These are phyloP conservation scores for Sebastes itinus DNA, from an alignment of 2,797 vertebrate species.

Conservation along the genomic window DNA sequence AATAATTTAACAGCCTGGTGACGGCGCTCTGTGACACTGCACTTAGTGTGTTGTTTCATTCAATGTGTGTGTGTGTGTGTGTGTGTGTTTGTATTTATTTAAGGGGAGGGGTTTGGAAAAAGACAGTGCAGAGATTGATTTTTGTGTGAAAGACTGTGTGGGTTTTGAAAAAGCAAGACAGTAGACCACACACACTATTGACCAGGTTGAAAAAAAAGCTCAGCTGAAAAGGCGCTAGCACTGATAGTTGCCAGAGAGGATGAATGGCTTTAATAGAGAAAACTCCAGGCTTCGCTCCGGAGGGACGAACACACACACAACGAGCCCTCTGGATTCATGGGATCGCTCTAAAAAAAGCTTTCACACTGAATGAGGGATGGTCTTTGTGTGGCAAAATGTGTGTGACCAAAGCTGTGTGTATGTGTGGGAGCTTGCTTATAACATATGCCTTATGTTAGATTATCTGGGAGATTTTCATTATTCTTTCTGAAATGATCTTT, in stretches of 20 bases:
- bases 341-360: slow-evolving; percentile 51
- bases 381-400: slow-evolving; percentile 46
- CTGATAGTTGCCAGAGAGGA: slow-evolving; percentile 62
- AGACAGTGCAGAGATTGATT: slow-evolving; percentile 28
- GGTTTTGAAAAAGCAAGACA: slow-evolving; percentile 42
- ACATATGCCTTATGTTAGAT: slow-evolving; percentile 14
- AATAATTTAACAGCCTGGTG: slow-evolving; percentile 60
- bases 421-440: background rate
- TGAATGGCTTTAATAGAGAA: slow-evolving; percentile 74
- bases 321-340: slow-evolving; percentile 51
- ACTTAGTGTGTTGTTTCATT: slow-evolving; percentile 42
- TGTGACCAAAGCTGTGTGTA: slow-evolving; percentile 6
- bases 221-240: slow-evolving; percentile 43
- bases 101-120: slow-evolving; percentile 14
- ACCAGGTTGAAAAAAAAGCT: slow-evolving; percentile 34
- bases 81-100: slow-evolving; percentile 11
- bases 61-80: slow-evolving; percentile 2
- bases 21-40: slow-evolving; percentile 46
- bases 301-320: slow-evolving; percentile 29
- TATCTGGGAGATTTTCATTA: slow-evolving; percentile 19
- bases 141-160: slow-evolving; percentile 21
- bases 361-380: slow-evolving; percentile 46
- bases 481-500: background rate
- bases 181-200: slow-evolving; percentile 57
- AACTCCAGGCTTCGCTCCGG: slow-evolving; percentile 58